phyloP scores from a whole-genome alignment of 1,140 invertebrate genomes.

The Musca domestica region DNA sequence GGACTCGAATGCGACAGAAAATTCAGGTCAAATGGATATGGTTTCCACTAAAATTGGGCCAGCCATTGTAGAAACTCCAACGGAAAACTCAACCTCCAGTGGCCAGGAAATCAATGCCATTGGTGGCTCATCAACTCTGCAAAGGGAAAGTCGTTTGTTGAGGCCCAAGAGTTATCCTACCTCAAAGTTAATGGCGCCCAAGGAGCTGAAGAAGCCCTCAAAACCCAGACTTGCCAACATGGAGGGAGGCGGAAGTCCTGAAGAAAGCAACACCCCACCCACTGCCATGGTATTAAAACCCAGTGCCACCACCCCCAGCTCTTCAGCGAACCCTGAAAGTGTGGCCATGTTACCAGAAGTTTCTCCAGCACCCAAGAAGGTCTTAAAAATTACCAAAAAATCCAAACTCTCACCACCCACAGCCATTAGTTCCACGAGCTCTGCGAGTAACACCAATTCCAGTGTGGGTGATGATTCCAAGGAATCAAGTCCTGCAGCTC shows the following conservation, averaged over 20 bases:
- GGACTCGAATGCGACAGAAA: conserved; percentile 27
- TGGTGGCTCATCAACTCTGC: not conserved
- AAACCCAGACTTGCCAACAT: conserved; percentile 34
- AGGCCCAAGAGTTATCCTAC: conserved; percentile 59
- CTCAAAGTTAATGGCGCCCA: conserved; percentile 47
- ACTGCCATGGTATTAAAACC: conserved; percentile 29
- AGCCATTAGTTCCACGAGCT: conserved; percentile 29
- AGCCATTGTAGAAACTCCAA: not conserved
- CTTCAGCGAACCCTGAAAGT: conserved; percentile 27
- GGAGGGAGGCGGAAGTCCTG: too few species aligned
- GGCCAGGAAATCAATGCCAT: not conserved
- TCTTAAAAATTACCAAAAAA: conserved; percentile 45
- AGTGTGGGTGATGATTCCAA: conserved; percentile 39
- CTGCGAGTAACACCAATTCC: conserved; percentile 28
- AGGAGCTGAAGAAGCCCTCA: conserved; percentile 42
- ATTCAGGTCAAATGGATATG: conserved; percentile 3
- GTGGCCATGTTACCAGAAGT: conserved; percentile 25
- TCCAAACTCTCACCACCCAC: conserved; percentile 43
- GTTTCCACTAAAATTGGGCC: not conserved
- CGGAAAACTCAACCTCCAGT: not conserved
- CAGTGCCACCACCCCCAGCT: conserved; percentile 28
- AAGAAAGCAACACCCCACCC: too few species aligned
- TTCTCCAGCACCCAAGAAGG: conserved; percentile 33
- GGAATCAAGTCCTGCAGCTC: conserved; percentile 38
- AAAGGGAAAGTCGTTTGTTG: conserved; percentile 41